These are phyloP conservation scores for Pachyrhynchus sulphureomaculatus DNA, from an alignment of 1,140 invertebrate species.

Conservation along the genomic window DNA sequence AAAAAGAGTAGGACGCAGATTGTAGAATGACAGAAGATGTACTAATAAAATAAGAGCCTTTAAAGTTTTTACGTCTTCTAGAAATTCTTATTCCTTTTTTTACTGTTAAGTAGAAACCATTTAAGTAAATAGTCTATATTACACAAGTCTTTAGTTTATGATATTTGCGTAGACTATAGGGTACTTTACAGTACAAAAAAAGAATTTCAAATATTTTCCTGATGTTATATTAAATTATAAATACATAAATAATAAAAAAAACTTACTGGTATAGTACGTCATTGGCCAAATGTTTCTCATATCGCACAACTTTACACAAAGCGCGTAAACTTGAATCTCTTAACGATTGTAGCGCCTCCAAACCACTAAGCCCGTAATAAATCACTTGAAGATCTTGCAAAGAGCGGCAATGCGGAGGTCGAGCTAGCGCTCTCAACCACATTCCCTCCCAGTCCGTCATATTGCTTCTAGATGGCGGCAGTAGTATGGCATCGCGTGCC, in stretches of 20 bases:
- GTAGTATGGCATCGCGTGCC: not conserved
- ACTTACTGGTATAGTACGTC: slow-evolving; percentile 81
- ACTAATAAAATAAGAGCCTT: too few species aligned
- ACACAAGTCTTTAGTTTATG: too few species aligned
- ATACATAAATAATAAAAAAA: slow-evolving; percentile 10
- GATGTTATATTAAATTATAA: too few species aligned
- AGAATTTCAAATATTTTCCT: too few species aligned
- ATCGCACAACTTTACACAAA: slow-evolving; percentile 70
- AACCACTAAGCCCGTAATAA: slow-evolving; percentile 70
- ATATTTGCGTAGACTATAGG: too few species aligned
- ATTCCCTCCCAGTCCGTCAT: slow-evolving; percentile 63
- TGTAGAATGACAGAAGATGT: too few species aligned
- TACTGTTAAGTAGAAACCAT: too few species aligned
- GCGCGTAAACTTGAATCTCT: slow-evolving; percentile 69
- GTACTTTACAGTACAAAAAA: too few species aligned
- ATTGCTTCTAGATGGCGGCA: slow-evolving; percentile 37
- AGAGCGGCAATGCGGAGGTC: slow-evolving; percentile 62
- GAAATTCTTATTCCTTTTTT: too few species aligned
- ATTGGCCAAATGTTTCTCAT: slow-evolving; percentile 75
- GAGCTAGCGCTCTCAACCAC: slow-evolving; percentile 62
- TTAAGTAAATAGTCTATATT: too few species aligned
- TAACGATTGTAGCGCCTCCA: slow-evolving; percentile 71
- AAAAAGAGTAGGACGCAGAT: too few species aligned
- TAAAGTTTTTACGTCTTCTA: too few species aligned
- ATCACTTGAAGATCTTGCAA: slow-evolving; percentile 76